A percentile compares a stretch with the other conserved stretches of the same genome.
These are phyloP conservation scores for Amblyteles armatorius DNA, from an alignment of 2,888 invertebrate species.

Conservation along the genomic window DNA sequence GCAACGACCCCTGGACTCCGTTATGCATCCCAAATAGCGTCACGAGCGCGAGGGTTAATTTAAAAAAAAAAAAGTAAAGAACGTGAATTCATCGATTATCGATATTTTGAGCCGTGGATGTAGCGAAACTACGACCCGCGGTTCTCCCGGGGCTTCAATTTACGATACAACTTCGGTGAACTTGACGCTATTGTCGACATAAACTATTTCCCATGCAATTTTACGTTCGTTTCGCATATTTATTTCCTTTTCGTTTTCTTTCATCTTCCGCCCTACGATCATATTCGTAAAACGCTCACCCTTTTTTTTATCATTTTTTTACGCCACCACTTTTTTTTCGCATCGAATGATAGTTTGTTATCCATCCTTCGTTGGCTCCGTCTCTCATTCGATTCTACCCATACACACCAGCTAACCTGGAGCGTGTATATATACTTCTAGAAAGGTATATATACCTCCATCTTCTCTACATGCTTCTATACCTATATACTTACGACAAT, in stretches of 20 bases:
- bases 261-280: not conserved
- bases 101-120: constrained; percentile 16
- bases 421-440: constrained; percentile 5
- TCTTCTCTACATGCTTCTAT: constrained; percentile 35
- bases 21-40: constrained; percentile 29
- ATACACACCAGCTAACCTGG: constrained; percentile 16
- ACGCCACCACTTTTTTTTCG: not conserved
- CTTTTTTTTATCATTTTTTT: not conserved
- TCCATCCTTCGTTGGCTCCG: constrained; percentile 32
- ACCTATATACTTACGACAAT: constrained; percentile 32
- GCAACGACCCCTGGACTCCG: constrained; percentile 51
- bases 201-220: constrained; percentile 31
- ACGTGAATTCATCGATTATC: constrained; percentile 36
- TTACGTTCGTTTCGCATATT: constrained; percentile 18
- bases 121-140: not conserved
- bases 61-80: constrained; percentile 4
- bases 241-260: not conserved
- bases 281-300: not conserved
- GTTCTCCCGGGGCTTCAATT: not conserved
- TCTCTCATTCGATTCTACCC: constrained; percentile 23
- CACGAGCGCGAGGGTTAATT: constrained; percentile 1
- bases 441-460: constrained; percentile 12
- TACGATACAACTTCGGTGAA: constrained; percentile 21
- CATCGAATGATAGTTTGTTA: constrained; percentile 1
- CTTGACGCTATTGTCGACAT: constrained; percentile 28